Evolutionary conservation across 1,140 invertebrate species (phyloP), one percentile per base, ranked within the genome.

Genomic region (Pseudomyrmex sp.): DNA sequence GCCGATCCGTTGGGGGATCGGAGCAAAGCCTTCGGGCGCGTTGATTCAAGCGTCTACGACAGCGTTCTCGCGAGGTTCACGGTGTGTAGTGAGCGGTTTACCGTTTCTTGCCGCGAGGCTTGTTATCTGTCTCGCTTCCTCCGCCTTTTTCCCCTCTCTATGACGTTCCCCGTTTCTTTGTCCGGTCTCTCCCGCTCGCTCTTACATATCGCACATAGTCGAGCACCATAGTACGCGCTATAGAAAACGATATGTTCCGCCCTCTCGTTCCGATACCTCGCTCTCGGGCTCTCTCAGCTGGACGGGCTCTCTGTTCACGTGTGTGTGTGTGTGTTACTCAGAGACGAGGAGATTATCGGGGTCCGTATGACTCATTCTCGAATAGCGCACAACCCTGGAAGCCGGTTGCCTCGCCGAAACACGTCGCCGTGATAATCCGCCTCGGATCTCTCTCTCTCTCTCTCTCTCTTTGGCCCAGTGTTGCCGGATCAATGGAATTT

Each of bases 311-410:
- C 84, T 86, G 88, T 84, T 88, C 87, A 84, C 80, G 75, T 65
- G 79, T 35, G 35, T 35, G 35, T 35, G 35, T 35, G 35, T 74
- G 18, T 18, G 46, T 46, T 54, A 83, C 65, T 10, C 77, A 79
- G 68, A 80, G 73, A 74, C 82, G 26, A 76, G 48, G 46, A 89
- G 85, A 89, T 89, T 89, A 89, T 88, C 88, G 65, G n/a, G 66
- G 62, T 65, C 35, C 35, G 35, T 69, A 72, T 89, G 88, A 89
- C 87, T 89, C 88, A 89, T 62, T 8, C 75, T 85, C 69, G 62
- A 73, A 85, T 77, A 80, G 20, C 20, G 63, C 44, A 84, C 46
- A 35, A 65, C 75, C 56, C 84, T 82, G 62, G 48, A 86, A 83
- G 50, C 79, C 52, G 50, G 35, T 20, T 68, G 50, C 50, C 13